Base-by-base conservation (phyloP, 64 coral and sea anemone genomes). In the Pachyseris speciosa region DNA sequence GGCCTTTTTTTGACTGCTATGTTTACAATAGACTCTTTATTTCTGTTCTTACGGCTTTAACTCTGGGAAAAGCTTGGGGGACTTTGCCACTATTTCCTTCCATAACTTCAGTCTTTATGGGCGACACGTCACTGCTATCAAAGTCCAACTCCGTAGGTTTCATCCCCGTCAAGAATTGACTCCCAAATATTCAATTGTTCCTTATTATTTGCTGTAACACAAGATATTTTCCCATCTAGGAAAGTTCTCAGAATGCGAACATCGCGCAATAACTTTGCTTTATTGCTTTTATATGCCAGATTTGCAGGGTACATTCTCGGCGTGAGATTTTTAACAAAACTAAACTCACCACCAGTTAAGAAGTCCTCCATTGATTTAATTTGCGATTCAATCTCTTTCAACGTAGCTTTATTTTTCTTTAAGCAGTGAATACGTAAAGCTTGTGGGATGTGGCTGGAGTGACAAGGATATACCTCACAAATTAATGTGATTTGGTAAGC, bases 151-250 rank as follows among this genome's bases (percentile, higher is more conserved):
- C 26, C 51, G 78, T 53, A 3, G 5, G 61, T 65, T 65, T 19
- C 61, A 26, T 65, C 61, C n/a, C 61, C 5, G 61, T 65, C 61
- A 8, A n/a, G 61, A 66, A 66, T 24, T 31, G 28, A 66, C 63
- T 33, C 25, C 63, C 28, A 66, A 66, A 66, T 66, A 66, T 9
- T 66, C 24, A 66, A 29, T 66, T 66, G 63, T 66, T 66, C 63
- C 63, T 20, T 57, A 57, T 86, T 66, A 27, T 86, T 72, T 32
- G 65, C 25, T 36, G 64, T 86, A 26, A 52, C 65, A 17, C 38
- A 22, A 24, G 89, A 79, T 55, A 92, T 84, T 58, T 92, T 92
- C 29, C 89, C 79, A 73, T 92, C 79, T 20, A 84, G 69, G 71
- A 48, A 84, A 28, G 68, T 51, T 24, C 79, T 73, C 25, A 92